These are phyloP conservation scores for Scopus umbretta DNA, from an alignment of 2,113 vertebrate genomes.

Conservation along the genomic window DNA sequence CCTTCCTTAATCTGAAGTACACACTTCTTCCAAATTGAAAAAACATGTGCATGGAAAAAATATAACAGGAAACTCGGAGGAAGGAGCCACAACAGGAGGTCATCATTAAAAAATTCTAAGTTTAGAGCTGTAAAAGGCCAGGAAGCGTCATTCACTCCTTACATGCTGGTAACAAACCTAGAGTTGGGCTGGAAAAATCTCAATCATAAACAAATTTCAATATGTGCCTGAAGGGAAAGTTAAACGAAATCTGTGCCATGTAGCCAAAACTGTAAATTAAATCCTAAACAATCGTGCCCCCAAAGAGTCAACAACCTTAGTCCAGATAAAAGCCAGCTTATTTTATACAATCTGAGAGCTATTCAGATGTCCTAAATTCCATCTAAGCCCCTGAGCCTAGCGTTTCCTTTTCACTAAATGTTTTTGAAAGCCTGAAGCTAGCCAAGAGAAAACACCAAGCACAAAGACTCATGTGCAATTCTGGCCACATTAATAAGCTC, in stretches of 20 bases:
- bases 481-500: not conserved
- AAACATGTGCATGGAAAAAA: slow-evolving; percentile 6
- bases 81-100: slow-evolving; percentile 2
- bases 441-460: not conserved
- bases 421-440: not conserved
- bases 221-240: not conserved
- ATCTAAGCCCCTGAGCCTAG: not conserved
- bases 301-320: not conserved
- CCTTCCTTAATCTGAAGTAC: not conserved
- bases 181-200: not conserved
- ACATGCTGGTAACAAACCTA: not conserved
- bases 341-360: not conserved
- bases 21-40: not conserved
- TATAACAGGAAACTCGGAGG: not conserved
- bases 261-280: not conserved
- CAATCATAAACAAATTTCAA: not conserved
- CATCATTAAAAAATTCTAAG: slow-evolving; percentile 1
- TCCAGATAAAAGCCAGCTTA: slow-evolving; percentile 8
- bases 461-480: not conserved
- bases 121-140: not conserved
- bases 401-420: not conserved
- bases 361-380: slow-evolving; percentile 23
- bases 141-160: not conserved
- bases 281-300: not conserved
- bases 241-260: not conserved